These are phyloP conservation scores for Saxidomus purpurata DNA, from an alignment of 1,140 invertebrate genomes.

Conservation along the genomic window DNA sequence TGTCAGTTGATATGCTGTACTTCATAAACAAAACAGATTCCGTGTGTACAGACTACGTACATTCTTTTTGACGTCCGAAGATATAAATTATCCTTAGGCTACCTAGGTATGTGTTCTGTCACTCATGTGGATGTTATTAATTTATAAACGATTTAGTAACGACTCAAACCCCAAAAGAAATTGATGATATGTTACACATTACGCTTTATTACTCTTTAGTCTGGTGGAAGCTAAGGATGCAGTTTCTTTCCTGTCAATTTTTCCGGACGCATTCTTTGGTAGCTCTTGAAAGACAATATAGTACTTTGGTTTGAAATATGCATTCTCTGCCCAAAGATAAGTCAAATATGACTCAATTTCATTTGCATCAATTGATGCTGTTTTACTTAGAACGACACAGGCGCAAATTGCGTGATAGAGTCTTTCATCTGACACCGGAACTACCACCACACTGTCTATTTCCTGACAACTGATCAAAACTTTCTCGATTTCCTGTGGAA, in stretches of 20 bases:
- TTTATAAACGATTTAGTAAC: too few relatives aligned
- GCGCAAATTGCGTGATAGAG: conserved; percentile 25
- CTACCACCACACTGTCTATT: not conserved
- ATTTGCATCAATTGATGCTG: not conserved
- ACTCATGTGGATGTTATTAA: too few relatives aligned
- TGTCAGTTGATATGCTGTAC: too few relatives aligned
- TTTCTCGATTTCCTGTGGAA: conserved; percentile 26
- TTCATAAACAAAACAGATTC: too few relatives aligned
- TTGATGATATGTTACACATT: too few relatives aligned
- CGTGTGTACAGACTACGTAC: too few relatives aligned
- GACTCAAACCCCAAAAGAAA: too few relatives aligned
- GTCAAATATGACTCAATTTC: not conserved
- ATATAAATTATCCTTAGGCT: too few relatives aligned
- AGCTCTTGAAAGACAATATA: conserved; percentile 5
- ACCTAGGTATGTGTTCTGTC: too few relatives aligned
- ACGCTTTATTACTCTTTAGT: too few relatives aligned
- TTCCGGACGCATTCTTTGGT: not conserved
- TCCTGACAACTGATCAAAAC: not conserved
- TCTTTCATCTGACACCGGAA: conserved; percentile 39
- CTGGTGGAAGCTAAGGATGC: not conserved
- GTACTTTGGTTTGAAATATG: conserved; percentile 15
- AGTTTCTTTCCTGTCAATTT: not conserved
- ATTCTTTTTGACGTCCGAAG: too few relatives aligned
- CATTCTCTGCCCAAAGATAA: not conserved
- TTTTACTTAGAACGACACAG: not conserved